These are phyloP conservation scores for Plectropomus leopardus DNA, from an alignment of 2,113 vertebrate genomes.

Conservation along the genomic window DNA sequence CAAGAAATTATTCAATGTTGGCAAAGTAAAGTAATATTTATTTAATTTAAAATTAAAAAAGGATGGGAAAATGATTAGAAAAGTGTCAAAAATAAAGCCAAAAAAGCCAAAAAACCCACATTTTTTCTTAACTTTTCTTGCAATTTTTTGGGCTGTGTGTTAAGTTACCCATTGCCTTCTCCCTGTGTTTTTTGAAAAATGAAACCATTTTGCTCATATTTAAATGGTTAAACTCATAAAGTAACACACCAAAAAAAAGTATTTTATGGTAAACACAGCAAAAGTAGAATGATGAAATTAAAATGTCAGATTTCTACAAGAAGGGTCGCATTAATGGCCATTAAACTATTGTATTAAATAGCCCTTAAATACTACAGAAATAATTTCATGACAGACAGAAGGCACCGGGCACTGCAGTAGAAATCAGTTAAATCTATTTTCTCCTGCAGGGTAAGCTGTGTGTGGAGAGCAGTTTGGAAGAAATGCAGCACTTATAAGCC, in stretches of 20 bases:
- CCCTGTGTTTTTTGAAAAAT: too few species aligned
- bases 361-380: neutral
- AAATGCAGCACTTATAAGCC: slow-evolving; percentile 30
- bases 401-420: neutral
- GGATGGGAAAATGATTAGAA: too few species aligned
- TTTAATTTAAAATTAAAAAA: too few species aligned
- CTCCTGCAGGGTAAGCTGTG: slow-evolving; percentile 20
- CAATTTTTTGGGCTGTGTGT: too few species aligned
- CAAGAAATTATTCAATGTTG: too few species aligned
- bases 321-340: neutral
- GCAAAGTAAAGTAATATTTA: too few species aligned
- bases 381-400: neutral
- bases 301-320: neutral
- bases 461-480: slow-evolving; percentile 1
- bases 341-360: neutral
- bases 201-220: too few species aligned
- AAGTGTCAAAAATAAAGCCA: too few species aligned
- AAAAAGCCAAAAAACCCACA: too few species aligned
- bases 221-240: neutral
- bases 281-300: neutral
- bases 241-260: neutral
- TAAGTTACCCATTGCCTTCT: too few species aligned
- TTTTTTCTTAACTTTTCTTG: too few species aligned
- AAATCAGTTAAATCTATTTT: slow-evolving; percentile 32
- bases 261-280: neutral